phyloP scores from a whole-genome alignment of 2,113 vertebrate genomes.

The Upupa epops region DNA sequence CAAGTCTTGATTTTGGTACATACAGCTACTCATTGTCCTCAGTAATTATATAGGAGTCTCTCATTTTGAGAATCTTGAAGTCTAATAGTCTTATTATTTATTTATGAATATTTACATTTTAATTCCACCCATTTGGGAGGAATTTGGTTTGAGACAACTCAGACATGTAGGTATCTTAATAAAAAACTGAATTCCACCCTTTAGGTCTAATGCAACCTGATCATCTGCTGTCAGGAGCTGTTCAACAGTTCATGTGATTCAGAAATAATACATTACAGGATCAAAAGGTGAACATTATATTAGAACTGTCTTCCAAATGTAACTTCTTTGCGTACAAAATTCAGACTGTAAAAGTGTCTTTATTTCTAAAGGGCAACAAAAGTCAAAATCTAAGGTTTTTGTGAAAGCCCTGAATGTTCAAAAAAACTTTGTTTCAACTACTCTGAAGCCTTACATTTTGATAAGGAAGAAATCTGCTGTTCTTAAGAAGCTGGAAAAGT shows the following conservation, averaged over 20 bases:
- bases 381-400: slow-evolving; percentile 52
- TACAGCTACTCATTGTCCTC: not conserved
- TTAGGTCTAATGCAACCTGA: slow-evolving; percentile 34
- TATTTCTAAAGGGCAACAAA: slow-evolving; percentile 34
- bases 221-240: slow-evolving; percentile 52
- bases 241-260: slow-evolving; percentile 64
- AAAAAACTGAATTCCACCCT: not conserved
- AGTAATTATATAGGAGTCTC: slow-evolving; percentile 6
- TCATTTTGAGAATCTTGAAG: slow-evolving; percentile 25
- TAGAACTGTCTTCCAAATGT: slow-evolving; percentile 44
- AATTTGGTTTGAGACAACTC: not conserved
- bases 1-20: not conserved
- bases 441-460: slow-evolving; percentile 18
- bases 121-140: slow-evolving; percentile 24
- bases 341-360: slow-evolving; percentile 34
- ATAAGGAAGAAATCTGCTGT: slow-evolving; percentile 11
- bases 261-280: slow-evolving; percentile 71
- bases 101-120: slow-evolving; percentile 43
- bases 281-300: slow-evolving; percentile 58
- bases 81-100: slow-evolving; percentile 36
- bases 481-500: slow-evolving; percentile 31
- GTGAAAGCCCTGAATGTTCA: slow-evolving; percentile 8
- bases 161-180: not conserved
- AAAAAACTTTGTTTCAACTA: slow-evolving; percentile 29
- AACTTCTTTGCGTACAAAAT: slow-evolving; percentile 46